These are phyloP conservation scores for Aphidius gifuensis DNA, from an alignment of 1,140 invertebrate species.

Conservation along the genomic window DNA sequence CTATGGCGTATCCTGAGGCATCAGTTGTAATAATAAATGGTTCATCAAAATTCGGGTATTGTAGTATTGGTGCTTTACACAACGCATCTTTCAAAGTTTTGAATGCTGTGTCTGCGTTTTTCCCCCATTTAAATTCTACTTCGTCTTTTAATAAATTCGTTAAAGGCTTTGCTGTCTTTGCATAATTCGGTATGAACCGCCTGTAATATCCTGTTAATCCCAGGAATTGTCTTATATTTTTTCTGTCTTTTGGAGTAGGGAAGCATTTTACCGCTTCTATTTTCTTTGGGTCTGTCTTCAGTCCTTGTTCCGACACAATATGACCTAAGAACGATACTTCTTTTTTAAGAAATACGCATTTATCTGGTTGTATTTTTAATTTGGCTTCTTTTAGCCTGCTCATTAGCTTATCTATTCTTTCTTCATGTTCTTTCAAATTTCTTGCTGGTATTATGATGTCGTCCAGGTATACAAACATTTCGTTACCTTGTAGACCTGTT, in stretches of 20 bases:
- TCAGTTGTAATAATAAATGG: not conserved
- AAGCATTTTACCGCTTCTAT: not conserved
- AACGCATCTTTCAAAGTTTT: not conserved
- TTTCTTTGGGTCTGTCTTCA: conserved; percentile 1
- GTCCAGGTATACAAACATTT: too few relatives aligned
- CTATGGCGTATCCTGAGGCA: not conserved
- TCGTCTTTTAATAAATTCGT: not conserved
- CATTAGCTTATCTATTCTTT: too few relatives aligned
- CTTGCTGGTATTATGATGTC: too few relatives aligned
- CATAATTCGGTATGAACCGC: not conserved
- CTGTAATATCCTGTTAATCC: not conserved
- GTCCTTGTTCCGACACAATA: not conserved
- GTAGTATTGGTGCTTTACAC: not conserved
- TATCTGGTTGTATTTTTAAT: too few relatives aligned
- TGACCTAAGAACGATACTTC: not conserved
- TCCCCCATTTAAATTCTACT: not conserved
- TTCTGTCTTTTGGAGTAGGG: not conserved
- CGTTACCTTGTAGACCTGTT: too few relatives aligned
- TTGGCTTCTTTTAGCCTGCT: too few relatives aligned
- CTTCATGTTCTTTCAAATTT: too few relatives aligned
- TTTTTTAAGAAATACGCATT: conserved; percentile 14
- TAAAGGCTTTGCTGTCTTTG: not conserved
- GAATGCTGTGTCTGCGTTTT: not conserved
- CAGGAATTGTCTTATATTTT: conserved; percentile 3
- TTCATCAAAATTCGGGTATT: not conserved